Conservation (phyloP, 2,113 vertebrate species). For the Caretta caretta region DNA sequence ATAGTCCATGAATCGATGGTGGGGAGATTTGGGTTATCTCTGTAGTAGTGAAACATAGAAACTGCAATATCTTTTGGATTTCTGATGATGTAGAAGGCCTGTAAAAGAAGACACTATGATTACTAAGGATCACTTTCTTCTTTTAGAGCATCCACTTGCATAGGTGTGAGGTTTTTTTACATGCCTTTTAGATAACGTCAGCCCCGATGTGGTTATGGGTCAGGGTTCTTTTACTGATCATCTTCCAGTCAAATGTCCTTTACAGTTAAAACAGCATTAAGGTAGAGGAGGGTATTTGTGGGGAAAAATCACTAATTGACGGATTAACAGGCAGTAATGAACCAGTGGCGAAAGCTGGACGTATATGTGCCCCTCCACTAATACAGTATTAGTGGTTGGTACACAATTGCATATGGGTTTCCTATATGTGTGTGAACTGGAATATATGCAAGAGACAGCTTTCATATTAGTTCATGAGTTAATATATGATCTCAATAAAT, state of each 20-base stretch:
- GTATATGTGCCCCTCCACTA: not conserved
- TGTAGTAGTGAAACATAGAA: slow-evolving; percentile 83
- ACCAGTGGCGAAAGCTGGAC: not conserved
- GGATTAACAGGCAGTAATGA: not conserved
- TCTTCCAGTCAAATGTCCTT: not conserved
- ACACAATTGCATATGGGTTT: not conserved
- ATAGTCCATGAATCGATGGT: slow-evolving; percentile 71
- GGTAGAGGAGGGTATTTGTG: not conserved
- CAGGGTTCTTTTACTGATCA: not conserved
- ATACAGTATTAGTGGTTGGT: not conserved
- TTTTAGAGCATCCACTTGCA: not conserved
- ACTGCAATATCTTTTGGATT: slow-evolving; percentile 84
- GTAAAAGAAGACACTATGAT: not conserved
- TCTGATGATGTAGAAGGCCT: slow-evolving; percentile 81
- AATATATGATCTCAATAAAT: not conserved
- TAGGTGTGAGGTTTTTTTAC: not conserved
- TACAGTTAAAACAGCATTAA: not conserved
- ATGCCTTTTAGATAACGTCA: not conserved
- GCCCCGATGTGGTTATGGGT: not conserved
- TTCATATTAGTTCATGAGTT: not conserved
- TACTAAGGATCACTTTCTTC: not conserved
- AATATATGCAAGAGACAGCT: not conserved
- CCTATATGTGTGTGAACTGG: not conserved
- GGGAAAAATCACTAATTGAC: not conserved
- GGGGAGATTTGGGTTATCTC: slow-evolving; percentile 81